phyloP scores from a whole-genome alignment of 2,888 invertebrate species.

The Rhopalosiphum nymphaeae region DNA sequence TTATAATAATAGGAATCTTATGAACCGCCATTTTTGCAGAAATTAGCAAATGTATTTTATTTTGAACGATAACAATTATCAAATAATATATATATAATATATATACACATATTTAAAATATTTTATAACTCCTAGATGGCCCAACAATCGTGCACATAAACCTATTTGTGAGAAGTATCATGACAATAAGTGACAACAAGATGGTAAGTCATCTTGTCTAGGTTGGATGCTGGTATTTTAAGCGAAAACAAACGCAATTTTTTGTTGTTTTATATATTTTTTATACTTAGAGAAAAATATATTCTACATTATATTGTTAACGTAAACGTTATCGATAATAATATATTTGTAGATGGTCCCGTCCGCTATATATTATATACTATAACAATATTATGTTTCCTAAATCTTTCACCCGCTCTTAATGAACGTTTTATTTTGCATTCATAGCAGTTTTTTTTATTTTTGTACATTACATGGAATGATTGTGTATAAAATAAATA shows the following conservation, averaged over 20 bases:
- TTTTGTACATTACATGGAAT: constrained; percentile 60
- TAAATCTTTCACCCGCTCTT: constrained; percentile 60
- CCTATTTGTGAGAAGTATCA: constrained; percentile 97
- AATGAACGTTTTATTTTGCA: constrained; percentile 63
- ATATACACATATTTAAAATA: constrained; percentile 39
- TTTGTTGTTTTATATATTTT: constrained; percentile 59
- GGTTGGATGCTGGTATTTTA: constrained; percentile 65
- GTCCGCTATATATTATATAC: constrained; percentile 53
- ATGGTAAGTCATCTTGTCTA: constrained; percentile 85
- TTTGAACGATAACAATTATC: constrained; percentile 22
- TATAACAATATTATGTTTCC: constrained; percentile 35
- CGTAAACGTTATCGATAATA: constrained; percentile 32
- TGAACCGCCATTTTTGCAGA: background rate
- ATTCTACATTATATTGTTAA: constrained; percentile 44
- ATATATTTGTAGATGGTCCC: constrained; percentile 54
- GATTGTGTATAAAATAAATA: constrained; percentile 55
- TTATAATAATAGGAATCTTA: background rate
- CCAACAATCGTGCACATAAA: constrained; percentile 97
- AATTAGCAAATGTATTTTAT: constrained; percentile 28
- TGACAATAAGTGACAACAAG: constrained; percentile 98
- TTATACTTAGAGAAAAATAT: constrained; percentile 50
- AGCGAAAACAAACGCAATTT: constrained; percentile 59
- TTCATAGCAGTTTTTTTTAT: constrained; percentile 55
- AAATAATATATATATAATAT: constrained; percentile 12
- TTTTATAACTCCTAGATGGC: constrained; percentile 78